These are phyloP conservation scores for Xiphorhynchus erythropygius DNA, from an alignment of 2,797 vertebrate genomes.

Conservation along the genomic window DNA sequence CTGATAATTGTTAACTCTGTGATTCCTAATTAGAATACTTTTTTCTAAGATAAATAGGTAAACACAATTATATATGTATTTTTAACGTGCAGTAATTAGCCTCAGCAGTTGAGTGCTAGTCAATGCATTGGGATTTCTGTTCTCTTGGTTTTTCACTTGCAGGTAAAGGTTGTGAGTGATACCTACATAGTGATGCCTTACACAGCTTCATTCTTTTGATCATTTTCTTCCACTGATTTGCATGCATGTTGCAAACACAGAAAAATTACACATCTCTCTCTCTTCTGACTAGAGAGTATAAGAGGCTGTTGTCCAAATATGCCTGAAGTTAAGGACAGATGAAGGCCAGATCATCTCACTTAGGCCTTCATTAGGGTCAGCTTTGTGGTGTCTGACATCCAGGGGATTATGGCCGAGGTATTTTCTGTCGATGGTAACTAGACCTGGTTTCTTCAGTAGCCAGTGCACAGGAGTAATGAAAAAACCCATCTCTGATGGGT, in stretches of 20 bases:
- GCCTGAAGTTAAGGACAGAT: neutral
- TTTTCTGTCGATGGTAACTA: neutral
- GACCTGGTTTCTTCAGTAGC: neutral
- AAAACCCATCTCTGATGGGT: neutral
- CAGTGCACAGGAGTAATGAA: neutral
- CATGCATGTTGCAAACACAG: neutral
- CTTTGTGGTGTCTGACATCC: neutral
- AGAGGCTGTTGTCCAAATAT: neutral
- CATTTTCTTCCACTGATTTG: neutral
- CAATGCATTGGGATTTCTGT: neutral
- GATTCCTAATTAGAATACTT: slow-evolving; percentile 55
- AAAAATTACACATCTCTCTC: neutral
- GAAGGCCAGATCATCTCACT: neutral
- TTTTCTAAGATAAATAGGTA: slow-evolving; percentile 60
- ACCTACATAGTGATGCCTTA: neutral
- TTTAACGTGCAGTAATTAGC: neutral
- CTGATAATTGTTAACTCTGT: slow-evolving; percentile 39
- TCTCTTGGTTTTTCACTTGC: neutral
- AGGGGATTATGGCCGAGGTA: neutral
- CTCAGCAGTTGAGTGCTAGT: neutral
- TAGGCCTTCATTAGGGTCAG: neutral
- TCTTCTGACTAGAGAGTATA: neutral
- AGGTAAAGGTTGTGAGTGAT: neutral
- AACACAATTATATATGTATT: slow-evolving; percentile 28
- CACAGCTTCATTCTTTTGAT: neutral